Conservation (phyloP, 2,113 vertebrate genomes). For the Asarcornis scutulata region DNA sequence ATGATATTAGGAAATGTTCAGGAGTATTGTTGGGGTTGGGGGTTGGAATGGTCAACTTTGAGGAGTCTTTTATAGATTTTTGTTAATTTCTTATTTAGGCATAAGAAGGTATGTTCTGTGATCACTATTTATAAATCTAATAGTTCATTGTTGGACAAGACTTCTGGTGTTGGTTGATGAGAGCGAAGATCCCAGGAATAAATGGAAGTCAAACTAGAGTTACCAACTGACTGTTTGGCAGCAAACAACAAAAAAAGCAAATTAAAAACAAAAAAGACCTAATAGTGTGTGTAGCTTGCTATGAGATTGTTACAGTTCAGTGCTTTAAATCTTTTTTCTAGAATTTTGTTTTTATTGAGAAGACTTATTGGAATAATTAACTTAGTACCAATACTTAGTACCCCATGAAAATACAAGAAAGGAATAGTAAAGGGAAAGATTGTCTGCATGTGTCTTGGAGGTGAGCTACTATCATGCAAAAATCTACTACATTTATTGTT, state of each 20-base stretch:
- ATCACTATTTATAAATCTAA: neutral
- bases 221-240: neutral
- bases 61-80: neutral
- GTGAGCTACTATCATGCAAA: neutral
- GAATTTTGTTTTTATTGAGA: neutral
- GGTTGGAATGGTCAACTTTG: neutral
- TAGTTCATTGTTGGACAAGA: neutral
- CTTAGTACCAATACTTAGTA: neutral
- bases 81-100: neutral
- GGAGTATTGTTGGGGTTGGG: accelerated
- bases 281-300: neutral
- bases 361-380: neutral
- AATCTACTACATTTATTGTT: neutral
- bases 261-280: neutral
- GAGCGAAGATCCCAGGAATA: neutral
- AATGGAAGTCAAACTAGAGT: neutral
- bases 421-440: neutral
- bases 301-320: neutral
- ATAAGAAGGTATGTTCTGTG: neutral
- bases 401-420: neutral
- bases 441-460: neutral
- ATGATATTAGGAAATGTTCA: neutral
- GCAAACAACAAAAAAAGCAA: neutral
- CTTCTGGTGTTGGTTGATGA: neutral
- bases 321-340: neutral